Evolutionary conservation across 2,888 invertebrate species (phyloP).

Genomic region (Pyrochroa serraticornis): DNA sequence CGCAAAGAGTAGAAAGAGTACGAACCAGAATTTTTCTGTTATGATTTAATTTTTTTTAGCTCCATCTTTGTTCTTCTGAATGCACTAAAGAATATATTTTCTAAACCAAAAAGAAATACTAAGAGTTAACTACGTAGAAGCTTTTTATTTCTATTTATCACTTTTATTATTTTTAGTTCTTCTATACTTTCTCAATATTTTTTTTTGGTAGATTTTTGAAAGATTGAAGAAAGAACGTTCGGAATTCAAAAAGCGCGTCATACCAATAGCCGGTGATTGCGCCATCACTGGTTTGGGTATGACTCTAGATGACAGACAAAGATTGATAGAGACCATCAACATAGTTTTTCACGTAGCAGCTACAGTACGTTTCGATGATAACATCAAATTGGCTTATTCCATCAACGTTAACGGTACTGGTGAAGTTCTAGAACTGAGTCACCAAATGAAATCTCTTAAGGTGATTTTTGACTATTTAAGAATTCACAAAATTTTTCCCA

Average conservation of each 20-base stretch:
- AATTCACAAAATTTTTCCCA: constrained; percentile 1
- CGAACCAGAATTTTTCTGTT: no score
- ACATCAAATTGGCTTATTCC: constrained; percentile 74
- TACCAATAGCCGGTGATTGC: constrained; percentile 72
- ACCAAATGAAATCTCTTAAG: constrained; percentile 73
- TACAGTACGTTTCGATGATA: constrained; percentile 88
- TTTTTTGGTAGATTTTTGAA: constrained; percentile 60
- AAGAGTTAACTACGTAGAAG: no score
- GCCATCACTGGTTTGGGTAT: constrained; percentile 70
- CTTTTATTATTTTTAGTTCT: neutral
- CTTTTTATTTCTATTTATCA: no score
- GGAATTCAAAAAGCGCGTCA: constrained; percentile 70
- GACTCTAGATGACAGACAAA: constrained; percentile 65
- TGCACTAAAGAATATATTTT: no score
- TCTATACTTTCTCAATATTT: no score
- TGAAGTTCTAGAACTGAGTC: constrained; percentile 74
- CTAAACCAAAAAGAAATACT: no score
- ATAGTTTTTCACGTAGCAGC: constrained; percentile 88
- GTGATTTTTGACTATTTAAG: constrained; percentile 55
- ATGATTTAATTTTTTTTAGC: no score
- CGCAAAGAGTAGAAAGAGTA: no score
- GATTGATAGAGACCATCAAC: constrained; percentile 69
- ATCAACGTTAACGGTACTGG: constrained; percentile 82
- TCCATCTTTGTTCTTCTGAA: no score
- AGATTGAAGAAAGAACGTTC: constrained; percentile 61